Conservation (phyloP, 1,140 invertebrate species). For the Zaprionus ghesquierei region DNA sequence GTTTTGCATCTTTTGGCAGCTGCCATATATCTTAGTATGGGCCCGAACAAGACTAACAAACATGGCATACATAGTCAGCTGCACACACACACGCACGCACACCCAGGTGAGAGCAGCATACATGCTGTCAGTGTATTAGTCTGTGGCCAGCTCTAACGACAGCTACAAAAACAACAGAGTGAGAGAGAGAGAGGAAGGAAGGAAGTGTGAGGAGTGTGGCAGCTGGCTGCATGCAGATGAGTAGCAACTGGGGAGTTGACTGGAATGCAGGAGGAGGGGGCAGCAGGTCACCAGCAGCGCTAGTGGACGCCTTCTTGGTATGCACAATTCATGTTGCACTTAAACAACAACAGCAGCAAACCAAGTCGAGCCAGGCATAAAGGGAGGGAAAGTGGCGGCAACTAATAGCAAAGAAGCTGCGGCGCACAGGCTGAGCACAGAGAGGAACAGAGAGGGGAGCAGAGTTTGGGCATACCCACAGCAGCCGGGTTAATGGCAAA, state of each 20-base stretch:
- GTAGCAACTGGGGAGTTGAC: slow-evolving; percentile 8
- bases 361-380: not conserved
- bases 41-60: slow-evolving; percentile 58
- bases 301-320: slow-evolving; percentile 65
- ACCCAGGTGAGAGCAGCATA: slow-evolving; percentile 28
- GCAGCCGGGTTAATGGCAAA: slow-evolving; percentile 71
- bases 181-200: not conserved
- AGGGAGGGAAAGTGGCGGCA: slow-evolving; percentile 54
- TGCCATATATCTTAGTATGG: slow-evolving; percentile 73
- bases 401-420: slow-evolving; percentile 71
- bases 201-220: not conserved
- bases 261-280: not conserved
- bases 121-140: slow-evolving; percentile 62
- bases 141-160: slow-evolving; percentile 49
- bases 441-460: not conserved
- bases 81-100: slow-evolving; percentile 23
- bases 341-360: slow-evolving; percentile 50
- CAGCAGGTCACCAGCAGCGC: not conserved
- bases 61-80: slow-evolving; percentile 60
- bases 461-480: slow-evolving; percentile 4
- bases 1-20: slow-evolving; percentile 75
- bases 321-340: slow-evolving; percentile 79
- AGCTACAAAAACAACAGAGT: slow-evolving; percentile 32
- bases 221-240: slow-evolving; percentile 40
- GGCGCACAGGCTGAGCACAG: not conserved